Percentiles rank a stretch among this genome's conserved stretches.
Conservation (phyloP, 2,888 invertebrate genomes). For the Enoplolaimus lenunculus region DNA sequence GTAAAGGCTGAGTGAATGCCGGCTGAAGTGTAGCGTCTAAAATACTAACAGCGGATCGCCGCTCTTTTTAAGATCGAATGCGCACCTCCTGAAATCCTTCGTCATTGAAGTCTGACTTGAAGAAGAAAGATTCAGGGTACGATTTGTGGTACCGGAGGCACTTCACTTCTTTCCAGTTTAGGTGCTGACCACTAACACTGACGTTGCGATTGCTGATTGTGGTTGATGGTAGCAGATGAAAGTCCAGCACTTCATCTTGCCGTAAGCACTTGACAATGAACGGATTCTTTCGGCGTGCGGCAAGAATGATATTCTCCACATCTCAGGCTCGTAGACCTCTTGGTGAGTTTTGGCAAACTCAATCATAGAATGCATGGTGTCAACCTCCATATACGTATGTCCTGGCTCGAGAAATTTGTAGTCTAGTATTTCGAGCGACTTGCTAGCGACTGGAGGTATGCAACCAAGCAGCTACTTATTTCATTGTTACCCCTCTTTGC, state of each 20-base stretch:
- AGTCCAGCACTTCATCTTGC: background rate
- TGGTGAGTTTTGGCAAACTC: background rate
- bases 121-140: background rate
- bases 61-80: background rate
- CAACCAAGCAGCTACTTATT: constrained; percentile 15
- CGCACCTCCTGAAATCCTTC: background rate
- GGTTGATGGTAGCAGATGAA: background rate
- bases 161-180: constrained; percentile 2
- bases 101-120: background rate
- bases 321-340: background rate
- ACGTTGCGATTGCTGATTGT: background rate
- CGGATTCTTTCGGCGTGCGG: background rate
- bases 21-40: background rate
- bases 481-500: constrained; percentile 19
- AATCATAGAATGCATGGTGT: constrained; percentile 7
- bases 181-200: background rate
- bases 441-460: background rate
- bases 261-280: background rate
- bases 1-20: background rate
- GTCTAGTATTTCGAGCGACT: background rate
- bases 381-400: constrained; percentile 16
- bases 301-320: constrained; percentile 1
- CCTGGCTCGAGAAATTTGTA: constrained; percentile 18
- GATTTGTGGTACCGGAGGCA: background rate
- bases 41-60: background rate